phyloP scores from a whole-genome alignment of 2,888 invertebrate genomes.

The Meghimatium bilineatum region DNA sequence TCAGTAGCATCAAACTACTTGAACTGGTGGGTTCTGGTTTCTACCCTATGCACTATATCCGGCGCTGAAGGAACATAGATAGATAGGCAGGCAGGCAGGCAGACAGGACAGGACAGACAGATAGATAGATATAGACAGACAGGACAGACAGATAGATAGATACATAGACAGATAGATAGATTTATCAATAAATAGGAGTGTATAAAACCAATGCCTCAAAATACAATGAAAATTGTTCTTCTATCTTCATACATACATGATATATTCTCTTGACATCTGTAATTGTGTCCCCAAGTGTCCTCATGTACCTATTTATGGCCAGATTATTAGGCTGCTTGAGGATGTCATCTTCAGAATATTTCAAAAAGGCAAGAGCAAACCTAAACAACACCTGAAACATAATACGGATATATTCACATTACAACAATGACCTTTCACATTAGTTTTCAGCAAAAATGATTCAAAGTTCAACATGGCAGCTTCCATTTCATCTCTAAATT shows the following conservation, averaged over 20 bases:
- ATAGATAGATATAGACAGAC: no score
- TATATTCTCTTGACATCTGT: constrained; percentile 67
- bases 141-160: no score
- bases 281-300: constrained; percentile 72
- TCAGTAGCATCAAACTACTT: no score
- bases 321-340: constrained; percentile 54
- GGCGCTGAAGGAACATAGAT: no score
- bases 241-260: constrained; percentile 19
- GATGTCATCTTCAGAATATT: constrained; percentile 73
- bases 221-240: background rate
- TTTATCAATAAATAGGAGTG: background rate
- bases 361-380: constrained; percentile 76
- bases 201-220: background rate
- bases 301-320: constrained; percentile 63
- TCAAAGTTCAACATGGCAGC: no score
- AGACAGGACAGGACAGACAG: no score
- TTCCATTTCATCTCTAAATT: no score
- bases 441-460: no score
- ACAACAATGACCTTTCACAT: background rate
- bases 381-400: constrained; percentile 74
- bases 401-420: background rate
- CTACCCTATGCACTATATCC: no score
- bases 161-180: no score
- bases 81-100: no score
- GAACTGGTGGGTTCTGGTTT: no score